These are phyloP conservation scores for Nephotettix cincticeps DNA, from an alignment of 1,140 invertebrate genomes.

Conservation along the genomic window DNA sequence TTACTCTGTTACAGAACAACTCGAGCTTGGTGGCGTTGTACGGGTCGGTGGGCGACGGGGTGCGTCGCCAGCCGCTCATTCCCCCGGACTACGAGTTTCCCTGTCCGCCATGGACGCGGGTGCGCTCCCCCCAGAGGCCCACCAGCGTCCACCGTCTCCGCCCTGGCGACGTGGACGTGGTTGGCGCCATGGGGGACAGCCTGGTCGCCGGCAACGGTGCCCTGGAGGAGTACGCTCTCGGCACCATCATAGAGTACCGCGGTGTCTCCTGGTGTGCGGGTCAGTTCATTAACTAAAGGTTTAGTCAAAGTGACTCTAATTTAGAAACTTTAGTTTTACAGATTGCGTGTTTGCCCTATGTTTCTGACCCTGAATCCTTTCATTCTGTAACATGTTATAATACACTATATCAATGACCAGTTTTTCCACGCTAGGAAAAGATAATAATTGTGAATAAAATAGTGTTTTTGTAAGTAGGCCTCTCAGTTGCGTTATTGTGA, in stretches of 20 bases:
- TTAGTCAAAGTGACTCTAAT: no score
- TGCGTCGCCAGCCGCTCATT: slow-evolving; percentile 46
- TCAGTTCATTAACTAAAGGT: no score
- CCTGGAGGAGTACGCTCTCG: slow-evolving; percentile 67
- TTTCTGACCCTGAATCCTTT: no score
- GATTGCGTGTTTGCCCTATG: no score
- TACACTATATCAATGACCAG: no score
- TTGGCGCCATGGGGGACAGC: slow-evolving; percentile 78
- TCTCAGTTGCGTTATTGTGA: no score
- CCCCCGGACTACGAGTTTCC: slow-evolving; percentile 46
- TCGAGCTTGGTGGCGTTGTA: not conserved
- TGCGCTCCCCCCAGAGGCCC: slow-evolving; percentile 42
- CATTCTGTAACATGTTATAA: no score
- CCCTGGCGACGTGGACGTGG: slow-evolving; percentile 74
- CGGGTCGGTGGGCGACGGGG: slow-evolving; percentile 29
- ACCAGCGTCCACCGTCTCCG: slow-evolving; percentile 61
- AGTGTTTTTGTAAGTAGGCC: no score
- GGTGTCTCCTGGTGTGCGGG: slow-evolving; percentile 77
- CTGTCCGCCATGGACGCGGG: slow-evolving; percentile 44
- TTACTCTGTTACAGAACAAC: slow-evolving; percentile 9
- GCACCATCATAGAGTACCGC: slow-evolving; percentile 71
- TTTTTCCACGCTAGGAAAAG: no score
- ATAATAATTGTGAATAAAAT: no score
- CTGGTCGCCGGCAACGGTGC: slow-evolving; percentile 75
- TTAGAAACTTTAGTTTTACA: no score